Evolutionary conservation across 2,797 vertebrate species (phyloP).

Genomic region (Dendrocincla fuliginosa): DNA sequence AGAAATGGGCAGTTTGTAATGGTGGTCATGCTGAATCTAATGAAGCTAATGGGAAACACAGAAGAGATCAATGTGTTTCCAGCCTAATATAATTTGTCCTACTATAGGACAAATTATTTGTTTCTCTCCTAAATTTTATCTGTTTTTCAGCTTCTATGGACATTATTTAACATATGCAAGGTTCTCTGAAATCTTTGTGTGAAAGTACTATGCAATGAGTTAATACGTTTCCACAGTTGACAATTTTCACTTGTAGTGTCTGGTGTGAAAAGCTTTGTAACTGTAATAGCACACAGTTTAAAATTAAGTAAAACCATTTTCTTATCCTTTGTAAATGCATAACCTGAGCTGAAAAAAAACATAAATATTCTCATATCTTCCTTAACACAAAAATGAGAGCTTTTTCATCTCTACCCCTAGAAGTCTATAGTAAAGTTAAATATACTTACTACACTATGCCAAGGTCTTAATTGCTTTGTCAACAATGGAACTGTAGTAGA

Average conservation of each 20-base stretch:
- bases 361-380: not conserved
- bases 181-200: not conserved
- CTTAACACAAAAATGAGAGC: not conserved
- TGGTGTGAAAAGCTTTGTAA: not conserved
- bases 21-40: not conserved
- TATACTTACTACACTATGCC: not conserved
- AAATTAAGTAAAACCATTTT: not conserved
- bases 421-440: not conserved
- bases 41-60: not conserved
- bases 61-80: not conserved
- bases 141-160: not conserved
- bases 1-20: not conserved
- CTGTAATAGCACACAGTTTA: not conserved
- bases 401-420: not conserved
- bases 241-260: not conserved
- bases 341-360: not conserved
- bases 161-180: not conserved
- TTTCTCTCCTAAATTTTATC: not conserved
- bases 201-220: not conserved
- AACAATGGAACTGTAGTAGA: not conserved
- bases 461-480: not conserved
- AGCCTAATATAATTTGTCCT: no score
- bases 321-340: not conserved
- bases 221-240: not conserved
- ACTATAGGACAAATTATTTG: not conserved